Base-by-base conservation (phyloP, 64 coral and sea anemone genomes). In the Acropora tenuis region DNA sequence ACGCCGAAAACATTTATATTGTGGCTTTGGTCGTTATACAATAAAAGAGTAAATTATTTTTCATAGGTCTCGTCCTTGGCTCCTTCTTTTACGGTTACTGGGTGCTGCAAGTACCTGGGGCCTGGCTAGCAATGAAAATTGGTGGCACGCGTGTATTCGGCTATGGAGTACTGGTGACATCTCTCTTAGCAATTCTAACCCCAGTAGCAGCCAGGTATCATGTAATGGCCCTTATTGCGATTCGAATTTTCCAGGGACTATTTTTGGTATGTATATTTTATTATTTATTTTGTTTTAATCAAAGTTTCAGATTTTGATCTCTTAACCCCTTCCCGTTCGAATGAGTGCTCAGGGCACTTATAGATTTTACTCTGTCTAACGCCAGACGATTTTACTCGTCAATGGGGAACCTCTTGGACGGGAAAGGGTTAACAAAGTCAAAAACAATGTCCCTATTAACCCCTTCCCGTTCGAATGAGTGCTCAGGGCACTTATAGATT, bases 31-130 rank as follows among this genome's bases (percentile, higher is more conserved):
- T 30, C 30, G 30, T 30, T 30, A 30, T 30, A 30, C 30, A 30
- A 30, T 30, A 30, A 30, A 30, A 30, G 30, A 30, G 30, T 30
- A 30, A 30, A 82, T 45, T 43, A 0, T 65, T 52, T 47, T 45
- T 30, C 12, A 75, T 83, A 99, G 97, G 97, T 99, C 86, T 99
- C n/a, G 97, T 99, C 17, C 79, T 99, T 42, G 97, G 97, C 16
- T 94, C 97, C 4, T 99, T 99, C 65, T 99, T 99, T 89, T 99
- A 99, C 53, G 97, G 97, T 76, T 99, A 99, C 43, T 96, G 97
- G 97, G 89, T 95, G 53, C 47, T 99, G 17, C 97, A 99, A 76
- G 94, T 99, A 46, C 94, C 97, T 11, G 97, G 97, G 43, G 97
- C 97, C 16, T 99, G 97, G 97, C 65, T 99, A 41, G 97, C 97